Conservation (phyloP, 1,140 invertebrate species). For the Lepidurus couesii region DNA sequence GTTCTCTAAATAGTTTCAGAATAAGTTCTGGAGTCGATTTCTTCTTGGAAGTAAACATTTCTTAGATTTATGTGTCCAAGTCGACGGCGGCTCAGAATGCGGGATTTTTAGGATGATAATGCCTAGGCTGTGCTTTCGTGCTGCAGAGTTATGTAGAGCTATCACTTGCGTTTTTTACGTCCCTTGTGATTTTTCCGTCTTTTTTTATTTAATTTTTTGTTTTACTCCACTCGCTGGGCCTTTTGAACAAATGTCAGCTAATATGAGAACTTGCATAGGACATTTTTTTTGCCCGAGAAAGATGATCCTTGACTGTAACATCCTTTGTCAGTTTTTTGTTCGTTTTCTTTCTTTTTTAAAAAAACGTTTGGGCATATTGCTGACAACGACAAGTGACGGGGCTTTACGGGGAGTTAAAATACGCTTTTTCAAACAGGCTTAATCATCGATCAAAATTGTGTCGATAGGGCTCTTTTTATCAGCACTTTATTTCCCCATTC, state of each 20-base stretch:
- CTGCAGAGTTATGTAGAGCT: background rate
- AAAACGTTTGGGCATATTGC: background rate
- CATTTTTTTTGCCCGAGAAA: background rate
- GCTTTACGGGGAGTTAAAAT: background rate
- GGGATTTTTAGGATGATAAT: too few relatives aligned
- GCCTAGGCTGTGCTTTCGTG: too few relatives aligned
- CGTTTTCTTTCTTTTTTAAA: background rate
- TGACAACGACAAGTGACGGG: conserved; percentile 11
- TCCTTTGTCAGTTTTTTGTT: conserved; percentile 1
- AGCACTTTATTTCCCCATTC: conserved; percentile 2
- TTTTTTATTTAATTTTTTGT: background rate
- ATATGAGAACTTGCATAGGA: conserved; percentile 9
- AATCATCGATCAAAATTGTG: background rate
- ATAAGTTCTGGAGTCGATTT: too few relatives aligned
- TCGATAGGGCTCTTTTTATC: background rate
- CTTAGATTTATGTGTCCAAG: too few relatives aligned
- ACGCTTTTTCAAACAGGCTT: background rate
- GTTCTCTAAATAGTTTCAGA: too few relatives aligned
- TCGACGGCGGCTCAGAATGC: too few relatives aligned
- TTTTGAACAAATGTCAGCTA: conserved; percentile 4
- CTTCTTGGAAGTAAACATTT: too few relatives aligned
- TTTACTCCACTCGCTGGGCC: background rate
- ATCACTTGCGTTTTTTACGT: background rate
- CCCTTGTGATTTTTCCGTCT: background rate
- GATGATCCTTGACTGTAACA: conserved; percentile 2